These are phyloP conservation scores for Xestoiulus laeticollis DNA, from an alignment of 2,888 invertebrate species.

Conservation along the genomic window DNA sequence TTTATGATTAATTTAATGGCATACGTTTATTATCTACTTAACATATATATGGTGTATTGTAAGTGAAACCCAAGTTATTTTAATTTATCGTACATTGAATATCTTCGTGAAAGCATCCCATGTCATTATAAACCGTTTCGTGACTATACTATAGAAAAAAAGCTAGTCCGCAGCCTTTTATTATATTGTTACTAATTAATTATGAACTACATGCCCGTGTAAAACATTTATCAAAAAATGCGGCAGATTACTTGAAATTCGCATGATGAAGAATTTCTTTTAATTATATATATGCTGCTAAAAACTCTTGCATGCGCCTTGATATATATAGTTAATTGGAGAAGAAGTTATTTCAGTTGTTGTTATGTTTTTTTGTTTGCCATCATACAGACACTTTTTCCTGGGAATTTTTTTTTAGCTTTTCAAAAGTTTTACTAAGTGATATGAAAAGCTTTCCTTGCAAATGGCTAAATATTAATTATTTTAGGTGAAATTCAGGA, in stretches of 20 bases:
- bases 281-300: not conserved
- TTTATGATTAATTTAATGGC: no score
- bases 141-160: not conserved
- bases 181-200: not conserved
- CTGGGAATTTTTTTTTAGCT: not conserved
- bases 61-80: not conserved
- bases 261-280: conserved; percentile 4
- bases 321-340: not conserved
- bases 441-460: not conserved
- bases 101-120: not conserved
- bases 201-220: not conserved
- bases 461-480: not conserved
- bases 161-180: not conserved
- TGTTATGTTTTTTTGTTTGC: not conserved
- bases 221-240: not conserved
- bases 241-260: not conserved
- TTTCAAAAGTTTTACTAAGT: not conserved
- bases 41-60: no score
- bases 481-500: not conserved
- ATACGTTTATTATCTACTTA: no score
- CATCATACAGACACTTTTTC: not conserved
- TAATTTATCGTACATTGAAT: not conserved
- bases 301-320: not conserved
- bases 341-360: conserved; percentile 20
- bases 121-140: not conserved